Base-by-base conservation (phyloP, 2,888 invertebrate genomes). In the Phortica magna region DNA sequence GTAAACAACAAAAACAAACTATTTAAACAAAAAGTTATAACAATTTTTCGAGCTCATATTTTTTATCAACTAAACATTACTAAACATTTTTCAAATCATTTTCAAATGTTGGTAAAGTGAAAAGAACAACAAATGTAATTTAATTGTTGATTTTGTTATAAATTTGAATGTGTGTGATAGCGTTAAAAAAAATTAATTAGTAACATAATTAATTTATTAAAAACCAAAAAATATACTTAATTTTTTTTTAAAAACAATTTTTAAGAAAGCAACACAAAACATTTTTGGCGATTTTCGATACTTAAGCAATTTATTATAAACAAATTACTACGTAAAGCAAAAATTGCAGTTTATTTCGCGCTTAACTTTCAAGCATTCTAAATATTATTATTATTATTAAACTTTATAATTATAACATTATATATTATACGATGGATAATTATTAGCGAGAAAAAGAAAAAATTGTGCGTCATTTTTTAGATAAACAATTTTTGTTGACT, bases 401-500 rank as follows among this genome's bases (percentile, higher is more conserved):
- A 61, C 22, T 10, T 61, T 61, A 22, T 61, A 61, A 17, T 22
- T 17, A 10, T 9, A 5, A 22, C 19, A 61, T 61, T 75, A 31
- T 31, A 31, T 31, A 31, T 31, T 31, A 31, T 31, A 31, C 31
- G 31, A 31, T 31, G 59, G 59, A 73, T 75, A 61, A 78, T 22
- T 59, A 76, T 80, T 78, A 76, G 82, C 39, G 72, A 73, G 67
- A 74, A 80, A 73, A 55, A 61, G 76, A 80, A 77, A 67, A 79
- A 75, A 72, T 67, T 70, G 65, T 64, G 48, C 19, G 77, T 77
- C 76, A 68, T 68, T 68, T 68, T 43, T 68, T 68, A 59, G 53
- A 70, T 77, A 77, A 76, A 77, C 71, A 39, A 76, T 77, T 80
- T 88, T 88, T 89, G 89, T 88, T 89, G 89, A 89, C 88, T 88